phyloP scores from a whole-genome alignment of 2,888 invertebrate genomes.

The Siphlonurus alternatus region DNA sequence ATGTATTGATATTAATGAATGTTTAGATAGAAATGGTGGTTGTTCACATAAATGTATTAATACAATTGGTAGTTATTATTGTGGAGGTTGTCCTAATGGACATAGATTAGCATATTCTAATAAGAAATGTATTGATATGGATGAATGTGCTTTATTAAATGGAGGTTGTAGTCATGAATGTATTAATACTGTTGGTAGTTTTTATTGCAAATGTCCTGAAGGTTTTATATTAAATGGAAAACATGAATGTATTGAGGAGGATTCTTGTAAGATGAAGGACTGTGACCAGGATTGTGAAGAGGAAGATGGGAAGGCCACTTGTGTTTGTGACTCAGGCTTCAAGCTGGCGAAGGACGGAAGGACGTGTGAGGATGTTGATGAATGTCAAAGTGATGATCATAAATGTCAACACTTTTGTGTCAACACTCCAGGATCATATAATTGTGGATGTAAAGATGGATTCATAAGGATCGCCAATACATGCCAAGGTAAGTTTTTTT shows the following conservation, averaged over 20 bases:
- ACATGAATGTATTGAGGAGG: slow-evolving; percentile 28
- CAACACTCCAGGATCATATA: slow-evolving; percentile 37
- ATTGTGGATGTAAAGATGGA: slow-evolving; percentile 35
- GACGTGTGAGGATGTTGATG: slow-evolving; percentile 24
- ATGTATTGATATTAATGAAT: slow-evolving; percentile 3
- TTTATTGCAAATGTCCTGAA: slow-evolving; percentile 36
- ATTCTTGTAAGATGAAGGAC: slow-evolving; percentile 12
- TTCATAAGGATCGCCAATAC: slow-evolving; percentile 29
- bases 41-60: slow-evolving; percentile 31
- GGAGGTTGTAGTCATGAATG: slow-evolving; percentile 31
- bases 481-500: slow-evolving; percentile 33
- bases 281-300: slow-evolving; percentile 24
- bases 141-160: slow-evolving; percentile 26
- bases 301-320: slow-evolving; percentile 26
- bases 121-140: slow-evolving; percentile 21
- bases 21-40: slow-evolving; percentile 22
- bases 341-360: slow-evolving; percentile 21
- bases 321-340: slow-evolving; percentile 25
- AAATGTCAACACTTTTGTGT: slow-evolving; percentile 35
- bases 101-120: slow-evolving; percentile 16
- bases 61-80: slow-evolving; percentile 21
- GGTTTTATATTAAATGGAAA: slow-evolving; percentile 32
- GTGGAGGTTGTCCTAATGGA: slow-evolving; percentile 18
- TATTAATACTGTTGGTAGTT: slow-evolving; percentile 42
- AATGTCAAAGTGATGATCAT: slow-evolving; percentile 17